Evolutionary conservation across 2,797 vertebrate species (phyloP).

Genomic region (Phoxinus dragarum): DNA sequence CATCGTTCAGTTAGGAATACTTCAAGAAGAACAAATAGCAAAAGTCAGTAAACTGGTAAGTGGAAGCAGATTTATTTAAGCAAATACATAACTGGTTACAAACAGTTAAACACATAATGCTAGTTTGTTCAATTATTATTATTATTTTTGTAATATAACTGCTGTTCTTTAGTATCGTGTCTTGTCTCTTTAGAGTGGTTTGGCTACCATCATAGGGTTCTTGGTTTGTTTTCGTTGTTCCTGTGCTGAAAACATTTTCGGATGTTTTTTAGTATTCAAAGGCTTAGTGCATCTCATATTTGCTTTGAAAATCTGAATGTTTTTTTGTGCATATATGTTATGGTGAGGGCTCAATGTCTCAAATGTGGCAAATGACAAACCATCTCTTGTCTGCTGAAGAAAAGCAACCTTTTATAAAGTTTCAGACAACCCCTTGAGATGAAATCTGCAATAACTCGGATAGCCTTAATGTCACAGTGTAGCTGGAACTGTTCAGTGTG

Average conservation of each 20-base stretch:
- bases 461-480: not conserved
- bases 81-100: not conserved
- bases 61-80: not conserved
- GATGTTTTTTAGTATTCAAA: not conserved
- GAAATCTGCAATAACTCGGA: not conserved
- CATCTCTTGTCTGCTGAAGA: not conserved
- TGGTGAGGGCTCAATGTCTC: not conserved
- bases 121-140: not conserved
- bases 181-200: not conserved
- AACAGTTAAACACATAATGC: not conserved
- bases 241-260: not conserved
- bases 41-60: slow-evolving; percentile 17
- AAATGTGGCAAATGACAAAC: not conserved
- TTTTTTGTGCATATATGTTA: not conserved
- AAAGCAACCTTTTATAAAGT: not conserved
- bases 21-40: slow-evolving; percentile 6
- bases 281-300: not conserved
- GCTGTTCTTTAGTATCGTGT: not conserved
- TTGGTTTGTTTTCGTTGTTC: not conserved
- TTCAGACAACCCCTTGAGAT: not conserved
- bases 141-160: not conserved
- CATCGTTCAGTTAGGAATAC: slow-evolving; percentile 14
- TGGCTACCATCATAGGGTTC: not conserved
- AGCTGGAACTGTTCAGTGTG: not conserved
- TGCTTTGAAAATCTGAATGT: not conserved